These are phyloP conservation scores for Elegia similella DNA, from an alignment of 2,888 invertebrate species.

Conservation along the genomic window DNA sequence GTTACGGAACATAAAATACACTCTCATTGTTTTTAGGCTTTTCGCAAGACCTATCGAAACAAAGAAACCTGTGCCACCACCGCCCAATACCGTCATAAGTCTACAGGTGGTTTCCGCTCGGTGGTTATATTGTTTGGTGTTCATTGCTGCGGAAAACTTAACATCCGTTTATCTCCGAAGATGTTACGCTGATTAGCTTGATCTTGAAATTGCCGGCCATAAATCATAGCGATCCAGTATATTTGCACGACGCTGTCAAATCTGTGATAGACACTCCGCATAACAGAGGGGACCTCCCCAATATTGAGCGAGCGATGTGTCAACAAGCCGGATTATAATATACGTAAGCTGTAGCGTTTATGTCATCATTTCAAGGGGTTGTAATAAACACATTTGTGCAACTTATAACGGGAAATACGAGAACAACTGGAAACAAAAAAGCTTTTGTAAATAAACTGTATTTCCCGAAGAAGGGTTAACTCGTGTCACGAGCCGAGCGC, in stretches of 20 bases:
- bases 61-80: slow-evolving; percentile 48
- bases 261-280: slow-evolving; percentile 26
- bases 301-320: slow-evolving; percentile 30
- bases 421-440: neutral
- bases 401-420: neutral
- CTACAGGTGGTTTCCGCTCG: slow-evolving; percentile 39
- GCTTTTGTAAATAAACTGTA: neutral
- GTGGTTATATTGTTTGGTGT: slow-evolving; percentile 27
- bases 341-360: slow-evolving; percentile 33
- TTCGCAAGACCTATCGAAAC: slow-evolving; percentile 63
- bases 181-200: slow-evolving; percentile 25
- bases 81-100: slow-evolving; percentile 34
- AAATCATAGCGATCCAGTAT: slow-evolving; percentile 11
- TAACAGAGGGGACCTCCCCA: slow-evolving; percentile 19
- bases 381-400: neutral
- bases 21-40: slow-evolving; percentile 63
- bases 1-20: slow-evolving; percentile 70
- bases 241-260: slow-evolving; percentile 28
- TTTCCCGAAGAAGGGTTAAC: neutral
- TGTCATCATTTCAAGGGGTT: slow-evolving; percentile 21
- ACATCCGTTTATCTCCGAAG: slow-evolving; percentile 19
- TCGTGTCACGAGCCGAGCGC: slow-evolving; percentile 14
- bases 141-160: slow-evolving; percentile 15
- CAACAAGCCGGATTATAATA: slow-evolving; percentile 54
- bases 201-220: slow-evolving; percentile 13